These are phyloP conservation scores for Eremophila alpestris DNA, from an alignment of 2,797 vertebrate genomes.

Conservation along the genomic window DNA sequence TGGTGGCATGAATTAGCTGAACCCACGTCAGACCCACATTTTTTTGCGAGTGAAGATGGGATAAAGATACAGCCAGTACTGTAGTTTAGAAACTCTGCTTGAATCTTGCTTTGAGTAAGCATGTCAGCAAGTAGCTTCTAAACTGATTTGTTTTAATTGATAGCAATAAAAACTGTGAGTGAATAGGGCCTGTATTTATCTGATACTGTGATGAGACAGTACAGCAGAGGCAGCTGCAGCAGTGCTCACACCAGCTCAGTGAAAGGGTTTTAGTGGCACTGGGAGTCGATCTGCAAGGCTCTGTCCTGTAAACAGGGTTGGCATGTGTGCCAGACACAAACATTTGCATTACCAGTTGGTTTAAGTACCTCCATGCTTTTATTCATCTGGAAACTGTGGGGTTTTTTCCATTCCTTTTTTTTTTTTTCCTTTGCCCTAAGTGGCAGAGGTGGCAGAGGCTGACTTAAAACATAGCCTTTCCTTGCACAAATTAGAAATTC, in stretches of 20 bases:
- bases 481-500: background rate
- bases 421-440: background rate
- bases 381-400: background rate
- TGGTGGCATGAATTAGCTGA: background rate
- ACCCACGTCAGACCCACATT: background rate
- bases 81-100: background rate
- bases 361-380: background rate
- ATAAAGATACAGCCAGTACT: background rate
- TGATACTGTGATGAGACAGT: background rate
- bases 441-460: background rate
- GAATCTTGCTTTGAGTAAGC: conserved; percentile 9
- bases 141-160: background rate
- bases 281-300: background rate
- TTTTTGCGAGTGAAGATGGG: background rate
- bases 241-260: background rate
- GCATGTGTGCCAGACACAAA: background rate
- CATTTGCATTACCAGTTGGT: background rate
- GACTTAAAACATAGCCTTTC: background rate
- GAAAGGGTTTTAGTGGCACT: background rate
- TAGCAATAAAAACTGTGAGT: background rate
- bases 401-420: rapidly evolving
- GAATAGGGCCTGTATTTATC: background rate
- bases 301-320: background rate
- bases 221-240: background rate
- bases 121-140: background rate